Base-by-base conservation (phyloP, 1,140 invertebrate species). In the Arctopsyche grandis region DNA sequence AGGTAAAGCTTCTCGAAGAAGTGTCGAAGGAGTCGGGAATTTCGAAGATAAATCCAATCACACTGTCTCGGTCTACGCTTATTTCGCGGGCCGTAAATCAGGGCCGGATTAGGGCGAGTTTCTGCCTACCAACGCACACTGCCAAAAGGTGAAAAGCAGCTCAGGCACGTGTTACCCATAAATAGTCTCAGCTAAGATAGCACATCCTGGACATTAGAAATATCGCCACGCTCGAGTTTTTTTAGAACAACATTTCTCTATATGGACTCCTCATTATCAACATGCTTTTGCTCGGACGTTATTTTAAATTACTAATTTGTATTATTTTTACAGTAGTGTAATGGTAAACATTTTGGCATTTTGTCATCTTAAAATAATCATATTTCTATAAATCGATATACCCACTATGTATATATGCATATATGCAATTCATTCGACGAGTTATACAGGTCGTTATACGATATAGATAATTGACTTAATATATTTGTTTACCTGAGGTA, bases 11-110 rank as follows among this genome's bases (percentile, higher is more conserved):
- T 66, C 19, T 21, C 21, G 16, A 19, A 66, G 21, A 16, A 21
- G 60, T 38, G 29, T 66, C 24, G 60, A 66, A 24, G 60, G 24
- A 66, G 14, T 5, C 19, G 16, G 3, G 14, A 4, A 58, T 66
- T 66, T 66, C 24, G 60, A 66, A 24, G 19, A 66, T 66, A 74
- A 74, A 74, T 74, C 71, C 71, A 56, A 74, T 74, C 71, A 74
- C 5, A 58, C 71, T 9, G 19, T 70, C 26, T 70, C 43, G 43
- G 43, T 60, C 19, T 19, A 12, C 58, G 52, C 58, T 76, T 66
- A 63, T 63, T 76, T 76, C 38, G 52, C 52, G 21, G 7, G 56
- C 29, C 19, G 52, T 76, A 76, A 76, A 76, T 76, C 74, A 76
- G 74, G 10, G 0, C 7, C 1, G 74, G 74, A 76, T 76, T 76